Percentiles rank a stretch among this genome's conserved stretches.
Evolutionary conservation across 2,888 invertebrate species (phyloP).

Genomic region (Pristionchus maxplancki): DNA sequence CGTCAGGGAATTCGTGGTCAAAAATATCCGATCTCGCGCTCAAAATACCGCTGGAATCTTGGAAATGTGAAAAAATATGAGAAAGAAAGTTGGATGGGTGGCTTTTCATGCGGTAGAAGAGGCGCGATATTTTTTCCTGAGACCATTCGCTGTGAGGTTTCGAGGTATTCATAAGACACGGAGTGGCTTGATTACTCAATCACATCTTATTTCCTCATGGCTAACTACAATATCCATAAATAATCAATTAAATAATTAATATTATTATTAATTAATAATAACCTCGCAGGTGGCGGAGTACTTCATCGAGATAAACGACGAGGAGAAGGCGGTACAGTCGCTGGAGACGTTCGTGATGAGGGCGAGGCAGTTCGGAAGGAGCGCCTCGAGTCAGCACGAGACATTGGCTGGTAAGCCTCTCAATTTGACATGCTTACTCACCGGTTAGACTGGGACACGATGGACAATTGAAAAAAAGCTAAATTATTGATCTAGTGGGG

Average conservation of each 20-base stretch:
- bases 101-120: too few relatives aligned
- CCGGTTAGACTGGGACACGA: too few relatives aligned
- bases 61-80: too few relatives aligned
- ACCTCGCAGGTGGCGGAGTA: slow-evolving; percentile 69
- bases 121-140: too few relatives aligned
- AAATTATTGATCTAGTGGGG: too few relatives aligned
- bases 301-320: slow-evolving; percentile 71
- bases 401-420: slow-evolving; percentile 63
- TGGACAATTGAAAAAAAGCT: too few relatives aligned
- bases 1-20: too few relatives aligned
- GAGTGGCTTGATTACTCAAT: neutral
- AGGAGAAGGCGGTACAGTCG: slow-evolving; percentile 70
- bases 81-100: too few relatives aligned
- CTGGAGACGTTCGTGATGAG: slow-evolving; percentile 71
- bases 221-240: neutral
- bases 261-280: neutral
- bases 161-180: neutral
- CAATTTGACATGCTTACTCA: too few relatives aligned
- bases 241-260: neutral
- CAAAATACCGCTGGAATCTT: too few relatives aligned
- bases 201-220: neutral
- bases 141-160: neutral
- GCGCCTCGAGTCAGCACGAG: slow-evolving; percentile 62
- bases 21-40: too few relatives aligned
- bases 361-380: slow-evolving; percentile 66